These are phyloP conservation scores for Anneissia japonica DNA, from an alignment of 35 echinoderm and acorn worm genomes.

Conservation along the genomic window DNA sequence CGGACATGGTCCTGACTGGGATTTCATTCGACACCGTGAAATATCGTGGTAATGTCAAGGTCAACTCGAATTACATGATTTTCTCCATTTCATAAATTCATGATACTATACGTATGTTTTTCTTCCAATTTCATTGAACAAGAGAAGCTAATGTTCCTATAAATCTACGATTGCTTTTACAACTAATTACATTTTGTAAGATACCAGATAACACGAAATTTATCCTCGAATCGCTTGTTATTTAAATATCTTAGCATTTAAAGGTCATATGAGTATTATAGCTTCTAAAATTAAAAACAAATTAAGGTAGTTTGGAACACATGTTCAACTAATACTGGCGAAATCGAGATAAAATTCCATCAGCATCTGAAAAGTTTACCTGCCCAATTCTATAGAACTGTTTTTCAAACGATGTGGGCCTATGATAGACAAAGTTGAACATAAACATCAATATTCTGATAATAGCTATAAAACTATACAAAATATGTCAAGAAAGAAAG, in stretches of 20 bases:
- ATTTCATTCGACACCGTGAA: neutral
- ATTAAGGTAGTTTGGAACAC: too few relatives aligned
- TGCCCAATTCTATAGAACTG: too few relatives aligned
- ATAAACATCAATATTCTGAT: too few relatives aligned
- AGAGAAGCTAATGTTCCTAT: neutral
- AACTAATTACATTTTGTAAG: neutral
- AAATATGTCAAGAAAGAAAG: too few relatives aligned
- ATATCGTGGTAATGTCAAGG: neutral
- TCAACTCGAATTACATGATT: neutral
- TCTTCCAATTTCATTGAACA: neutral
- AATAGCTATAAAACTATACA: too few relatives aligned
- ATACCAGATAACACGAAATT: neutral
- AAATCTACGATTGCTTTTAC: neutral
- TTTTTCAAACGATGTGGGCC: too few relatives aligned
- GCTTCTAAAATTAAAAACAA: too few relatives aligned
- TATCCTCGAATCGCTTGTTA: neutral
- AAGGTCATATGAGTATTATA: neutral
- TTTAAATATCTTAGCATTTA: neutral
- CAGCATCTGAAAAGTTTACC: too few relatives aligned
- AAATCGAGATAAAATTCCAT: too few relatives aligned
- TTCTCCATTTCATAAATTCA: neutral
- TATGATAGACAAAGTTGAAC: too few relatives aligned
- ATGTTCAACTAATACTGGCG: too few relatives aligned
- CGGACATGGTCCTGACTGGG: neutral
- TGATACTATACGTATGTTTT: neutral